Conservation (phyloP, 1,140 invertebrate genomes). For the Phenacoccus solenopsis region DNA sequence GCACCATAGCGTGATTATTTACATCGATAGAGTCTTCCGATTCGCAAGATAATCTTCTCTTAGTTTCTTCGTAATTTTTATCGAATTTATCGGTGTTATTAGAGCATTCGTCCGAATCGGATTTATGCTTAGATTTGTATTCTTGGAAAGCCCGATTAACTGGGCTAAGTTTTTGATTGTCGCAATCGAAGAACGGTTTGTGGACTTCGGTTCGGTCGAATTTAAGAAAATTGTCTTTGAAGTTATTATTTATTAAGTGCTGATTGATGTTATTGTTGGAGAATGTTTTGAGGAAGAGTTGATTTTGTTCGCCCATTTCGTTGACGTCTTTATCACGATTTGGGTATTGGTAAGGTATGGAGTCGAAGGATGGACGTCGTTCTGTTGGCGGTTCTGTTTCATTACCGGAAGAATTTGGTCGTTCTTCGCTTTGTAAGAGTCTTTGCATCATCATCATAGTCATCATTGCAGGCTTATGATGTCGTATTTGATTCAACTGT, state of each 20-base stretch:
- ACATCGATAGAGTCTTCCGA: conserved; percentile 21
- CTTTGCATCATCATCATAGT: conserved; percentile 28
- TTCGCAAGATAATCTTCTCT: conserved; percentile 7
- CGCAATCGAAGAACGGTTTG: neutral
- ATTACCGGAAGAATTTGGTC: conserved; percentile 9
- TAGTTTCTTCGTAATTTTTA: neutral
- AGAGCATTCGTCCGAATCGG: neutral
- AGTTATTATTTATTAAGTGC: neutral
- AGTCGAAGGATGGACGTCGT: neutral
- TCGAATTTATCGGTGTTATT: neutral
- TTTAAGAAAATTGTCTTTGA: neutral
- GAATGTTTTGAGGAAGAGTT: neutral
- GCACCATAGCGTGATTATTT: neutral
- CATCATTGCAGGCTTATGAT: conserved; percentile 21
- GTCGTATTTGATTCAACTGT: neutral
- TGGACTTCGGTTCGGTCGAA: neutral
- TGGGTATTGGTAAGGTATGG: neutral
- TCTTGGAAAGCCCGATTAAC: conserved; percentile 8
- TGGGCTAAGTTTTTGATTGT: neutral
- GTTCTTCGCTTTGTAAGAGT: conserved; percentile 23
- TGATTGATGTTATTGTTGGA: neutral
- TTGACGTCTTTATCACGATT: neutral
- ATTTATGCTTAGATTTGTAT: neutral
- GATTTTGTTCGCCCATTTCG: neutral
- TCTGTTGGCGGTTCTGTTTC: neutral